These are phyloP conservation scores for Pediacus dermestoides DNA, from an alignment of 2,888 invertebrate genomes.

Conservation along the genomic window DNA sequence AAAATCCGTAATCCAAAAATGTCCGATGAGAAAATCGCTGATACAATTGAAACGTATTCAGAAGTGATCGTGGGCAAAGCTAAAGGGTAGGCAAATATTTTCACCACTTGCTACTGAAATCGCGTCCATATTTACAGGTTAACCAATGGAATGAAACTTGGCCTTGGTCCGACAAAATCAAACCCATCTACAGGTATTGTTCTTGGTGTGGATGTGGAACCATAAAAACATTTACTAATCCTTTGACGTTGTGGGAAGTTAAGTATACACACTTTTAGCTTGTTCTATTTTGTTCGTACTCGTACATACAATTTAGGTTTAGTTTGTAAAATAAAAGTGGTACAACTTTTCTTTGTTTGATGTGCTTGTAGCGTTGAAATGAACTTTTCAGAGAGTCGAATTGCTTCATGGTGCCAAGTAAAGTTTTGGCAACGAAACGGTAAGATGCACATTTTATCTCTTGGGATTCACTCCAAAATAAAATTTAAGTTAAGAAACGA, in stretches of 20 bases:
- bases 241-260: no score
- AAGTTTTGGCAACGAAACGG: slow-evolving; percentile 33
- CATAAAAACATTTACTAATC: no score
- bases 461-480: slow-evolving; percentile 10
- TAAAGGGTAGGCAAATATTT: slow-evolving; percentile 65
- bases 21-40: slow-evolving; percentile 84
- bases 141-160: slow-evolving; percentile 61
- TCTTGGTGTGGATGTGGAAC: slow-evolving; percentile 11
- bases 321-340: no score
- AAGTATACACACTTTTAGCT: slow-evolving; percentile 12
- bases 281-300: slow-evolving; percentile 2
- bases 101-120: slow-evolving; percentile 12
- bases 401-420: slow-evolving; percentile 51
- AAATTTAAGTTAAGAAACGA: neutral
- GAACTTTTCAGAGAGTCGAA: slow-evolving; percentile 54
- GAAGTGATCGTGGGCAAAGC: slow-evolving; percentile 81
- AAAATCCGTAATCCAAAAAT: slow-evolving; percentile 51
- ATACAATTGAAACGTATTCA: slow-evolving; percentile 78
- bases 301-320: no score
- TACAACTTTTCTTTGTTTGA: slow-evolving; percentile 5
- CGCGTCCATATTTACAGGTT: slow-evolving; percentile 55
- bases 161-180: slow-evolving; percentile 58
- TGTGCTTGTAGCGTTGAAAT: slow-evolving; percentile 6
- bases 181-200: slow-evolving; percentile 58
- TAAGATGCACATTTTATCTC: slow-evolving; percentile 27